phyloP scores from a whole-genome alignment of 2,797 vertebrate genomes.

The Selene dorsalis region DNA sequence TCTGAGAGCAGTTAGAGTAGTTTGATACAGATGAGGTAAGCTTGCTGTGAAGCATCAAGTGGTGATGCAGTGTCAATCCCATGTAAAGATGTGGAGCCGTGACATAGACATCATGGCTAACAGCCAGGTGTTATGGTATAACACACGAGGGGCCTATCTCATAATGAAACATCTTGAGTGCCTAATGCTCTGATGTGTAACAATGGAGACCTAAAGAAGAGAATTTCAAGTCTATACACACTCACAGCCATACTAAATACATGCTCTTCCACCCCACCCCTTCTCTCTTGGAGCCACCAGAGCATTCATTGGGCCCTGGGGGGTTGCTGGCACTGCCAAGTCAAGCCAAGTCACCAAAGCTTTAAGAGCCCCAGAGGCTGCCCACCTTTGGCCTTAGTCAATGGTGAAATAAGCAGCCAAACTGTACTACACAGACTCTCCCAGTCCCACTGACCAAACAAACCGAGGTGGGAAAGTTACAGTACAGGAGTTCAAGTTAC shows the following conservation, averaged over 20 bases:
- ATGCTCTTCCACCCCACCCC: constrained; percentile 28
- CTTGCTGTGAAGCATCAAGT: no score
- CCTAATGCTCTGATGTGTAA: constrained; percentile 21
- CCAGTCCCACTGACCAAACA: constrained; percentile 38
- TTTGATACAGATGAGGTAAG: no score
- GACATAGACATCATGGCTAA: no score
- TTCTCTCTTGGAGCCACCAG: constrained; percentile 35
- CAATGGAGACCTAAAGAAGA: constrained; percentile 4
- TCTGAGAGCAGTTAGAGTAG: no score
- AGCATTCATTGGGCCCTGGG: constrained; percentile 33
- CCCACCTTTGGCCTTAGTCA: constrained; percentile 70
- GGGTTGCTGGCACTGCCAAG: constrained; percentile 49
- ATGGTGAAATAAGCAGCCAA: constrained; percentile 49
- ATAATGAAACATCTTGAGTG: no score
- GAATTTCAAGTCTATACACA: constrained; percentile 29
- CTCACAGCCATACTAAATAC: constrained; percentile 39
- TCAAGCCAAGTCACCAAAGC: constrained; percentile 66
- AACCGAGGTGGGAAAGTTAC: constrained; percentile 53
- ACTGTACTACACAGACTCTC: constrained; percentile 32
- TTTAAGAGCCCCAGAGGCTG: constrained; percentile 32
- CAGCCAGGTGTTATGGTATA: no score
- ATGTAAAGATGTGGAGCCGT: no score
- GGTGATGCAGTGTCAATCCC: no score
- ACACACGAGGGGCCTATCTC: no score
- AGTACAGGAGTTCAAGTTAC: constrained; percentile 57